phyloP scores from a whole-genome alignment of 2,888 invertebrate species.

The Macaria liturata region DNA sequence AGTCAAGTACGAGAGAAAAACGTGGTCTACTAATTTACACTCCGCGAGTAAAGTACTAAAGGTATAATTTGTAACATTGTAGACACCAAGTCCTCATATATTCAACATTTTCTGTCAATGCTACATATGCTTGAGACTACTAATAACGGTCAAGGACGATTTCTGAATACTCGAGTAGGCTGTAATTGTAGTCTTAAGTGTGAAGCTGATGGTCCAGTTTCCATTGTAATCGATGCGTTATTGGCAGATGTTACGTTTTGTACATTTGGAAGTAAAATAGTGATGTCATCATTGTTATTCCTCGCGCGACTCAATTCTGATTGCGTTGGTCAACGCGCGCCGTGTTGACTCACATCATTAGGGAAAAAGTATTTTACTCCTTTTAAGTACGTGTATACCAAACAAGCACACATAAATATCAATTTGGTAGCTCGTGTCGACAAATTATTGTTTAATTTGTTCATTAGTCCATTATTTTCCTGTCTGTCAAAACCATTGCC shows the following conservation, averaged over 20 bases:
- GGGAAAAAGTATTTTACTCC: slow-evolving; percentile 46
- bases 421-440: too few relatives aligned
- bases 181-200: slow-evolving; percentile 51
- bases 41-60: slow-evolving; percentile 4
- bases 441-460: too few relatives aligned
- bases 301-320: slow-evolving; percentile 45
- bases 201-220: slow-evolving; percentile 42
- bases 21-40: slow-evolving; percentile 18
- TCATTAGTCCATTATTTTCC: too few relatives aligned
- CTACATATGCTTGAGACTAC: slow-evolving; percentile 16
- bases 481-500: too few relatives aligned
- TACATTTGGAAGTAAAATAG: slow-evolving; percentile 42
- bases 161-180: slow-evolving; percentile 31
- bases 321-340: slow-evolving; percentile 57
- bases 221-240: slow-evolving; percentile 27
- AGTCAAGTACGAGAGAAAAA: slow-evolving; percentile 6
- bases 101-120: slow-evolving; percentile 21
- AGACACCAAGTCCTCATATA: slow-evolving; percentile 18
- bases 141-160: slow-evolving; percentile 58
- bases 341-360: slow-evolving; percentile 62
- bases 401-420: too few relatives aligned
- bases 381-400: slow-evolving; percentile 14
- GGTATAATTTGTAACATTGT: slow-evolving; percentile 4
- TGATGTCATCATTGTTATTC: slow-evolving; percentile 79
- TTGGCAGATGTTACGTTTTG: slow-evolving; percentile 25